Percentiles rank a stretch among this genome's conserved stretches.
These are phyloP conservation scores for Scatophagus argus DNA, from an alignment of 2,113 vertebrate species.

Conservation along the genomic window DNA sequence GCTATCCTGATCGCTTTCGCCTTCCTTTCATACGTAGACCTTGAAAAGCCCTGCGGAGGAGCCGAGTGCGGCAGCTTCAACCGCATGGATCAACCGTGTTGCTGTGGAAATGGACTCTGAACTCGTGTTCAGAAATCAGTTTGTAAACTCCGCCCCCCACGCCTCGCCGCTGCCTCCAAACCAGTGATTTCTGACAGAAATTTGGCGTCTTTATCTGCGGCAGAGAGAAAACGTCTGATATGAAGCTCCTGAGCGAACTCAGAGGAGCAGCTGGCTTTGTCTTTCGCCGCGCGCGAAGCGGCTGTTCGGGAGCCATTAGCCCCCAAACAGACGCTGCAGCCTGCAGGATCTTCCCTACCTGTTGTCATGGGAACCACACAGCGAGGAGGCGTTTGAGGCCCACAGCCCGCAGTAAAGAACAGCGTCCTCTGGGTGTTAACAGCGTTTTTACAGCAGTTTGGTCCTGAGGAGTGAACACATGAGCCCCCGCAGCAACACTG, in stretches of 20 bases:
- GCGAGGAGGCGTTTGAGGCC: neutral
- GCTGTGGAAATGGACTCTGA: no score
- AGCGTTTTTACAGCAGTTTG: neutral
- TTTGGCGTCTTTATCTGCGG: neutral
- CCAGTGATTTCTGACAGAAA: neutral
- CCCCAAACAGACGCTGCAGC: conserved; percentile 7
- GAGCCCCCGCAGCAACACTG: no score
- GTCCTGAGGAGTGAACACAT: neutral
- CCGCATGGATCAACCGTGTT: no score
- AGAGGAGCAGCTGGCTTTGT: neutral
- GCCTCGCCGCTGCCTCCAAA: neutral
- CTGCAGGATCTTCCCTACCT: conserved; percentile 22
- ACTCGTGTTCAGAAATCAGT: no score
- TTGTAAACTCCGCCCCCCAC: neutral
- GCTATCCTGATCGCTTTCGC: no score
- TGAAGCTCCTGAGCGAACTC: neutral
- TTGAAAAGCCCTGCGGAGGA: no score
- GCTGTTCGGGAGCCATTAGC: conserved; percentile 11
- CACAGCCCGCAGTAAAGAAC: neutral
- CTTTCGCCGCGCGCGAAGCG: neutral
- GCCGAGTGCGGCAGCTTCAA: no score
- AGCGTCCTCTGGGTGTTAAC: neutral
- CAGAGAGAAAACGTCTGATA: neutral
- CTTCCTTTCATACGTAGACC: no score
- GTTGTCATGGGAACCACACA: conserved; percentile 33